Conservation (phyloP, 64 coral and sea anemone genomes). For the Actinia tenebrosa region DNA sequence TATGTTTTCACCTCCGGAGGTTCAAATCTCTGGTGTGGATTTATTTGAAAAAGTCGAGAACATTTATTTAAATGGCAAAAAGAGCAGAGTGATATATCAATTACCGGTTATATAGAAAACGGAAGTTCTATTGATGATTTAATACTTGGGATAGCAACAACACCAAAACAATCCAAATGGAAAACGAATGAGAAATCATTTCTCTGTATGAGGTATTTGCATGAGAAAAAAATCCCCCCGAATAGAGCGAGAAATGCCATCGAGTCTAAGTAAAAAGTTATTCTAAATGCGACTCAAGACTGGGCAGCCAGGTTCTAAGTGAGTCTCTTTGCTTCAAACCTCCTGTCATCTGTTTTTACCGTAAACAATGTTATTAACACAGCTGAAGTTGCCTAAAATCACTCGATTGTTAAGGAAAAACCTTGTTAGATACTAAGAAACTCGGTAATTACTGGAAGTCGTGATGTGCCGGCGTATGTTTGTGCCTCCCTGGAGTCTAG, state of each 20-base stretch:
- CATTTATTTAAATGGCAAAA: conserved; percentile 16
- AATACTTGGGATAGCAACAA: conserved; percentile 5
- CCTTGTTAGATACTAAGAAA: conserved; percentile 6
- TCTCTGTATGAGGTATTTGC: conserved; percentile 12
- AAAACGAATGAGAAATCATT: background rate
- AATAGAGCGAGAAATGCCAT: background rate
- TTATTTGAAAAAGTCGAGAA: background rate
- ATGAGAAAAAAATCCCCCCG: background rate
- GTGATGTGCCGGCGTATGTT: background rate
- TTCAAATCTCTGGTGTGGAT: background rate
- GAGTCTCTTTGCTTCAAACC: background rate
- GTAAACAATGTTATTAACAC: conserved; percentile 18
- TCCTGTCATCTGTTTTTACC: conserved; percentile 3
- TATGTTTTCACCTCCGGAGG: background rate
- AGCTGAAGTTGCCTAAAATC: conserved; percentile 12
- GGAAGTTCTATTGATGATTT: background rate
- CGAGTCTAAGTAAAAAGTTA: background rate
- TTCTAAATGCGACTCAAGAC: background rate
- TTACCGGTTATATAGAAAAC: conserved; percentile 17
- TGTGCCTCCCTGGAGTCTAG: background rate
- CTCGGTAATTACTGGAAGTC: background rate
- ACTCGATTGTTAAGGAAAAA: conserved; percentile 13
- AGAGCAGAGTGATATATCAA: conserved; percentile 15
- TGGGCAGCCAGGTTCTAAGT: background rate
- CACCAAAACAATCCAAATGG: background rate